Evolutionary conservation across 2,113 vertebrate species (phyloP), one percentile per base, ranked within the genome.

Genomic region (Phyllostomus hastatus): DNA sequence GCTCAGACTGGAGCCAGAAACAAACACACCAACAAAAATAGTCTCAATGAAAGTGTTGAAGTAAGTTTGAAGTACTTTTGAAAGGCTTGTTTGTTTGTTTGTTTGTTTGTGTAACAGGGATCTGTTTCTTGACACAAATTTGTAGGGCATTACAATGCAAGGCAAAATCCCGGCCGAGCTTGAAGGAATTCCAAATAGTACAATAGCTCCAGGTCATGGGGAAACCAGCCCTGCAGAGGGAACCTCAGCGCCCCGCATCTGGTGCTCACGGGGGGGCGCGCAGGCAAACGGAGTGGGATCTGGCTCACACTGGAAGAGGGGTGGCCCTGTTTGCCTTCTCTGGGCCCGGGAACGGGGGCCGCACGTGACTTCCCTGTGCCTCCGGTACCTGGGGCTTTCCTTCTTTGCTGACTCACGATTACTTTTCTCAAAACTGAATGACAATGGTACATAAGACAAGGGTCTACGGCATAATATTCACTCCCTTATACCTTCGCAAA

Each of bases 381-480:
- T 93, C 94, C 95, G 98, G 97, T 93, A 97, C 57, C 94, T 73
- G 79, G 59, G 93, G 78, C 95, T 98, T 97, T 98, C 88, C 97
- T 97, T 97, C 96, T 97, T 96, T 98, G 96, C 97, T 98, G 98
- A 95, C 95, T 98, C 95, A 96, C 96, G 93, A 85, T 95, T 90
- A 78, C 17, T 97, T 98, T 98, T 97, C 96, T 97, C 95, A 97
- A 97, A 97, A 97, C 97, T 97, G 97, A 88, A 96, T 98, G 98
- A 95, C 88, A 95, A 26, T 91, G 66, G 61, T 92, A 75, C 86
- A 91, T 91, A 95, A 96, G 86, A 91, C 66, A 64, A 61, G 95
- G 59, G 86, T 85, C 93, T 95, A 19, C 9, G 31, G 46, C 43
- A 48, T 72, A 73, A 72, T n/a, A 14, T 10, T 69, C 5, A 73